Evolutionary conservation across 2,797 vertebrate species (phyloP).

Genomic region (Cuniculus paca): DNA sequence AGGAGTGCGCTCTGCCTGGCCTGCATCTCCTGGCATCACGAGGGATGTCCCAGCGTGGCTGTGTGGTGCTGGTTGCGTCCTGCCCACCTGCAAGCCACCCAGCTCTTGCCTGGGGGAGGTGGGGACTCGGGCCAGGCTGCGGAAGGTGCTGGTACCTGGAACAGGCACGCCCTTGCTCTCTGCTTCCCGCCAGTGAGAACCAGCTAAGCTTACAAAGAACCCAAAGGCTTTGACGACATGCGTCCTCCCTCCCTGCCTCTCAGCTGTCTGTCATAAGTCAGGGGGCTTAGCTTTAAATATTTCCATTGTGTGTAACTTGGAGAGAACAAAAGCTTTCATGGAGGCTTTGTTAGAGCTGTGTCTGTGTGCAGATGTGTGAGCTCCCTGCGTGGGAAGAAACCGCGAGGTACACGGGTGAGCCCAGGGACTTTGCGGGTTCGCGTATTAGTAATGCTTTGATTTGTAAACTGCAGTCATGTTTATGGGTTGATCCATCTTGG

Average conservation of each 20-base stretch:
- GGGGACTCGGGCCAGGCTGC: fast-evolving
- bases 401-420: not conserved
- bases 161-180: not conserved
- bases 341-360: constrained; percentile 21
- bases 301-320: constrained; percentile 16
- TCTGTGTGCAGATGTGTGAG: not conserved
- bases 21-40: not conserved
- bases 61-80: fast-evolving
- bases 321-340: not conserved
- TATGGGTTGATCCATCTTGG: not conserved
- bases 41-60: not conserved
- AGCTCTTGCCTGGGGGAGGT: not conserved
- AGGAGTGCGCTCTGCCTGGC: not conserved
- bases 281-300: not conserved
- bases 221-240: not conserved
- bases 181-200: constrained; percentile 52
- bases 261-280: fast-evolving
- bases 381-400: constrained; percentile 1
- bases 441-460: not conserved
- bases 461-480: constrained; percentile 1
- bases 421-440: not conserved
- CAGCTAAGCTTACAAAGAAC: constrained; percentile 32
- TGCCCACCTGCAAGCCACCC: not conserved
- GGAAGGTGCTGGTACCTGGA: not conserved
- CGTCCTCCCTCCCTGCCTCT: not conserved